Evolutionary conservation across 2,797 vertebrate genomes (phyloP).

Genomic region (Aselliscus stoliczkanus): DNA sequence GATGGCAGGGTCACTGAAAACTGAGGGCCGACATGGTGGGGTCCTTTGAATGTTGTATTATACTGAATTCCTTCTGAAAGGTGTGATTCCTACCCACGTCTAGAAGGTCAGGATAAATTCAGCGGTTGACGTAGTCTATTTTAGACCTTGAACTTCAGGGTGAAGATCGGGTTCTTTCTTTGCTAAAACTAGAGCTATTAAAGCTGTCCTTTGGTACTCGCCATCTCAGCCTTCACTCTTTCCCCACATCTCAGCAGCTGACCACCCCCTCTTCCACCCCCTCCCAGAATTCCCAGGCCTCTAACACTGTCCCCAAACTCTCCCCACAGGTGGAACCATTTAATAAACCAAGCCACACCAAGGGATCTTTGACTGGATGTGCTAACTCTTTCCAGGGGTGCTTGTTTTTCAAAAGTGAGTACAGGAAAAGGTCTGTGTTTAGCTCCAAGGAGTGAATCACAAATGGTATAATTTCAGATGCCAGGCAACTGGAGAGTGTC

Average conservation of each 20-base stretch:
- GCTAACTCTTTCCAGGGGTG: not conserved
- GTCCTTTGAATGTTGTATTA: not conserved
- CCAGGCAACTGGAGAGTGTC: not conserved
- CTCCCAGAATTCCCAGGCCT: not conserved
- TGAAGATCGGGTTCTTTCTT: slow-evolving; percentile 14
- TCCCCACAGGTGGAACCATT: not conserved
- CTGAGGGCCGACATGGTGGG: not conserved
- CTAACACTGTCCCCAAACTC: not conserved
- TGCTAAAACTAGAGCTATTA: not conserved
- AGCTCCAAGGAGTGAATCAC: slow-evolving; percentile 5
- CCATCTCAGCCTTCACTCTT: not conserved
- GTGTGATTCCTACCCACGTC: not conserved
- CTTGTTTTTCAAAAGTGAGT: not conserved
- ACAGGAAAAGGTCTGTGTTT: not conserved
- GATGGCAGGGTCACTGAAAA: not conserved
- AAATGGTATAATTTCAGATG: not conserved
- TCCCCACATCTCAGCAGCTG: not conserved
- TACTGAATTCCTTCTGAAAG: slow-evolving; percentile 36
- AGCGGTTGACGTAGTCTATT: not conserved
- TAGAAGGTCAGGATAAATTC: not conserved
- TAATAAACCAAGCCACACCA: not conserved
- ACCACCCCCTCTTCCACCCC: accelerated
- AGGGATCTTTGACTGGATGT: not conserved
- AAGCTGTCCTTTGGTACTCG: not conserved
- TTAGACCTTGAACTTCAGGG: not conserved